Evolutionary conservation across 2,113 vertebrate species (phyloP).

Genomic region (Scomber japonicus): DNA sequence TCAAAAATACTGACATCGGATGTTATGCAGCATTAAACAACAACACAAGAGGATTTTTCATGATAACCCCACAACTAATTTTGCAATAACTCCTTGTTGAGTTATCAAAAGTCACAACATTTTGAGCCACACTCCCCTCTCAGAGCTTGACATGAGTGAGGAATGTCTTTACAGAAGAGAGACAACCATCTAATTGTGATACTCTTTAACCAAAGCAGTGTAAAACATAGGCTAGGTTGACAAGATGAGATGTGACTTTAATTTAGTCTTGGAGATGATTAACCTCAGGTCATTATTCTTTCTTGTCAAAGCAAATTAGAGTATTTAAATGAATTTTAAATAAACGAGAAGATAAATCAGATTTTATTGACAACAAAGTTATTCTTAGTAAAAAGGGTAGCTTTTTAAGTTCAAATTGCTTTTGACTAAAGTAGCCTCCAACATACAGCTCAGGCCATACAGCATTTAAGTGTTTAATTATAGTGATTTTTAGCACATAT

Average conservation of each 20-base stretch:
- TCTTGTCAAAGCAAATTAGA: neutral
- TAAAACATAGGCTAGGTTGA: neutral
- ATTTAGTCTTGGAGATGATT: neutral
- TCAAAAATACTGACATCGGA: neutral
- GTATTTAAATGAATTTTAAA: neutral
- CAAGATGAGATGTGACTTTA: slow-evolving; percentile 6
- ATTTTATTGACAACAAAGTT: neutral
- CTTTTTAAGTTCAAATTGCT: neutral
- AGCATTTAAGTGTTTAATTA: neutral
- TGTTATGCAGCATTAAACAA: neutral
- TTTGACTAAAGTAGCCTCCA: too few species aligned
- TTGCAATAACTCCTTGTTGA: too few species aligned
- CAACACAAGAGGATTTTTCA: neutral
- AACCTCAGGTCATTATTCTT: neutral
- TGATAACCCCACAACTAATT: neutral
- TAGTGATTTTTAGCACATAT: neutral
- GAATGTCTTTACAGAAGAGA: neutral
- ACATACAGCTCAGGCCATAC: too few species aligned
- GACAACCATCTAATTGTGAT: too few species aligned
- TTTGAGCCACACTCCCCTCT: too few species aligned
- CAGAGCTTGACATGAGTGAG: neutral
- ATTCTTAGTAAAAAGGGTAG: neutral
- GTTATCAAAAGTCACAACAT: too few species aligned
- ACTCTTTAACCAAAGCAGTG: neutral
- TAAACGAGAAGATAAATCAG: too few species aligned